phyloP scores from a whole-genome alignment of 1,140 invertebrate genomes.

The Neodiprion virginianus region DNA sequence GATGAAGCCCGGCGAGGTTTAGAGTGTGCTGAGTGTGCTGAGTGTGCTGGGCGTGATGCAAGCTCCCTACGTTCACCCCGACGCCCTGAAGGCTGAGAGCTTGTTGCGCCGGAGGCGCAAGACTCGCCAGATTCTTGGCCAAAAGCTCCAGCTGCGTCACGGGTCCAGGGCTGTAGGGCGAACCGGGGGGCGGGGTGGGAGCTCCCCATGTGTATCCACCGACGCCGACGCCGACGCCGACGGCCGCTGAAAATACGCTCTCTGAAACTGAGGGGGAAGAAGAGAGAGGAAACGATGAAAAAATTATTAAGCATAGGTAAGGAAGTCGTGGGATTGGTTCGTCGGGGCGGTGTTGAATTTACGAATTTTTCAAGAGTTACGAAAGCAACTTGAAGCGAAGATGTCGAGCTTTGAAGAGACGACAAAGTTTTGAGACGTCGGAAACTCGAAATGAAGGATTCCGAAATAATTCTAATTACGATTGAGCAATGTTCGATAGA shows the following conservation, averaged over 20 bases:
- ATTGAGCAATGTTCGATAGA: too few relatives aligned
- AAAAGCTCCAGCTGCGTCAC: conserved; percentile 69
- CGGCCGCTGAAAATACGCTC: conserved; percentile 69
- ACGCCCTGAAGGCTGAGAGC: conserved; percentile 55
- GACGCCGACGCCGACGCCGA: conserved; percentile 58
- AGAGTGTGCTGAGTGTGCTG: conserved; percentile 49
- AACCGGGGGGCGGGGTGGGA: conserved; percentile 71
- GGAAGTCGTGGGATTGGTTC: too few relatives aligned
- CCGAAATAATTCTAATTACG: too few relatives aligned
- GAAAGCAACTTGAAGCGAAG: too few relatives aligned
- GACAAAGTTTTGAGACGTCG: too few relatives aligned
- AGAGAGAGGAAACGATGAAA: background rate
- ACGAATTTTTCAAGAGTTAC: too few relatives aligned
- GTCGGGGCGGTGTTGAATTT: too few relatives aligned
- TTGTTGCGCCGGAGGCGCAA: conserved; percentile 52
- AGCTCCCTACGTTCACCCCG: conserved; percentile 54
- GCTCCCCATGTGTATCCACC: conserved; percentile 69
- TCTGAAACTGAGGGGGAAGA: conserved; percentile 65
- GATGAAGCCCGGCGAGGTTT: conserved; percentile 55
- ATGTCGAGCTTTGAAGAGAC: too few relatives aligned
- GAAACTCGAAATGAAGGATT: too few relatives aligned
- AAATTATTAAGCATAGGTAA: too few relatives aligned
- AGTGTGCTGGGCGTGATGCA: conserved; percentile 54
- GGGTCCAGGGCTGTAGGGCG: conserved; percentile 73
- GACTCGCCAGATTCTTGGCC: conserved; percentile 59